Evolutionary conservation across 2,113 vertebrate species (phyloP).

Genomic region (Cebidichthys violaceus): DNA sequence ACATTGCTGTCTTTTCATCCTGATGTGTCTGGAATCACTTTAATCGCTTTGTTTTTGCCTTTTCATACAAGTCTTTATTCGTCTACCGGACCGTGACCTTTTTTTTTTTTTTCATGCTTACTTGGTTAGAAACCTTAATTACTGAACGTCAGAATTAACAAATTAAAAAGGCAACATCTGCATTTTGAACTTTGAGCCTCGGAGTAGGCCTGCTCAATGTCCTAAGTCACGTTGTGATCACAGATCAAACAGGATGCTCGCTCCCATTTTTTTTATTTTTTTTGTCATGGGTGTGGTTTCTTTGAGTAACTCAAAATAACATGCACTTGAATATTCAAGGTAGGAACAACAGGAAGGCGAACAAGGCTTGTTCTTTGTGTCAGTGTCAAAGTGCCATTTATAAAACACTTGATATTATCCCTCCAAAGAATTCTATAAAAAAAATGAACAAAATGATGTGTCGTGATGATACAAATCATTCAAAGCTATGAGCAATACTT

Average conservation of each 20-base stretch:
- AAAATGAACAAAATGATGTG: background rate
- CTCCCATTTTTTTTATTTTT: background rate
- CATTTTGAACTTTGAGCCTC: background rate
- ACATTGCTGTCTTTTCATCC: background rate
- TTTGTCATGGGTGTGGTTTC: conserved; percentile 1
- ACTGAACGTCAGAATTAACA: background rate
- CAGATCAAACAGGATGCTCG: background rate
- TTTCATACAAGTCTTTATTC: background rate
- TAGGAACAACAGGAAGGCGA: background rate
- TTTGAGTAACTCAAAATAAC: background rate
- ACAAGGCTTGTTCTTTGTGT: background rate
- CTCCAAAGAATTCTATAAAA: background rate
- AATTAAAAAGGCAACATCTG: background rate
- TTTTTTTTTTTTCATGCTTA: background rate
- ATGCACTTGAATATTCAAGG: background rate
- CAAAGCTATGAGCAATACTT: background rate
- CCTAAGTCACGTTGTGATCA: background rate
- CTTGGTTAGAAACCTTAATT: background rate
- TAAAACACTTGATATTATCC: background rate
- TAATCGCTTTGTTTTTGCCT: background rate
- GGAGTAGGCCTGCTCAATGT: background rate
- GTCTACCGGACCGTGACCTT: background rate
- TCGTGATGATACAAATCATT: too few relatives aligned
- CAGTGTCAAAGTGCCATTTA: background rate
- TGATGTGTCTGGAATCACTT: background rate